Evolutionary conservation across 2,113 vertebrate genomes (phyloP), one percentile per base, ranked within the genome.

Genomic region (Stigmatopora nigra): DNA sequence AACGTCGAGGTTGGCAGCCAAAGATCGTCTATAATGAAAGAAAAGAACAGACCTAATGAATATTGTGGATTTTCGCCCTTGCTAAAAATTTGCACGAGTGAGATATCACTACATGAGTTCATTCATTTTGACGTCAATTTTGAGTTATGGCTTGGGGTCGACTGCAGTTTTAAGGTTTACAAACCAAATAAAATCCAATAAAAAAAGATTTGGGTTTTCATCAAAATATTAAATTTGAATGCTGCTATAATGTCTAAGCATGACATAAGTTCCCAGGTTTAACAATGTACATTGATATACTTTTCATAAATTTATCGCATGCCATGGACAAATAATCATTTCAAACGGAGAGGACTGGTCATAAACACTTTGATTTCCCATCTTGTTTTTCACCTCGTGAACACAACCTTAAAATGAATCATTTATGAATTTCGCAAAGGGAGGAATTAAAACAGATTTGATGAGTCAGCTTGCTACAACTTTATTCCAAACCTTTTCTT

Each of bases 401-500:
- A 53, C 20, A 53, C 20, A 53, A 25, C 52, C 12, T 25, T 13
- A 25, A 20, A 14, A 20, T 20, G 5, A 52, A 11, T 49, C 10
- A 53, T 53, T 31, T 15, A 14, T 7, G 5, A 31, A 31, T 31
- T 15, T 45, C 2, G 20, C 56, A 62, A 79, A 67, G 45, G 56
- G 79, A 77, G 25, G 68, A 2, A 0, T 51, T 11, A 72, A 78
- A 38, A 19, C 71, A 0, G 63, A 61, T 67, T 15, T 84, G 82
- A 82, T 85, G 85, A 78, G 80, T 87, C 84, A 88, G 84, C 86
- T 88, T 84, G 86, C 87, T 89, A 88, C 84, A 88, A 85, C 85
- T 89, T 89, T 87, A 89, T 84, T 88, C 83, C 84, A 84, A 86
- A 87, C 75, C 72, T 80, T 60, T 20, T 15, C 81, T 84, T 78